Evolutionary conservation across 2,888 invertebrate genomes (phyloP), one percentile per base, ranked within the genome.

Genomic region (Cylloceria caligata): DNA sequence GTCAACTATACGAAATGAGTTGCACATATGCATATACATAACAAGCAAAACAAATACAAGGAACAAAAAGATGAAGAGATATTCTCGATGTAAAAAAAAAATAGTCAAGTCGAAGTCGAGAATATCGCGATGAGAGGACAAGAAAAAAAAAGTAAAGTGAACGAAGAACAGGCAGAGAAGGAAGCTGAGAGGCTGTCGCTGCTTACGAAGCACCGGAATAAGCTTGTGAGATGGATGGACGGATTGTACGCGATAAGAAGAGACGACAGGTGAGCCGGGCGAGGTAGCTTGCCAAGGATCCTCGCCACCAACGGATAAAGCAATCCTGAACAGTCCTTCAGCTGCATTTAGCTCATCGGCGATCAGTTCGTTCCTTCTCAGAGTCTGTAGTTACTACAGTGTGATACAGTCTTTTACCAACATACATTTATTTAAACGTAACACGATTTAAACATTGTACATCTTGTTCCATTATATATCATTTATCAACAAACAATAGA

Each of bases 181-280:
- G 57, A 62, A 78, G 49, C 16, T 47, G 75, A 78, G 45, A 24
- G 60, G 62, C 73, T 77, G 71, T 68, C 42, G 72, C 30, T 16
- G 79, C 72, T 67, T 67, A 19, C 45, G 65, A 21, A 47, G 34
- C 49, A 42, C 55, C 36, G 34, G 71, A 73, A 73, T 60, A 73
- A 69, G 78, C 65, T 73, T n/a, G 83, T 83, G 87, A 88, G 86
- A 87, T 84, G 88, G 88, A 89, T 88, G 88, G 88, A 87, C 87
- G 86, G 88, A 89, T 89, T 87, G 87, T 71, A 78, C 81, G 85
- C 86, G 89, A 90, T 89, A 90, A 90, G 88, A 87, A 85, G 89
- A 90, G 90, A 89, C 88, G 90, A 90, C 90, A 89, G 88, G 87
- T 88, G 87, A 88, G 86, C 87, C 86, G 85, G 87, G 78, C 83